Evolutionary conservation across 2,888 invertebrate species (phyloP).

Genomic region (Asteroscopus sphinx): DNA sequence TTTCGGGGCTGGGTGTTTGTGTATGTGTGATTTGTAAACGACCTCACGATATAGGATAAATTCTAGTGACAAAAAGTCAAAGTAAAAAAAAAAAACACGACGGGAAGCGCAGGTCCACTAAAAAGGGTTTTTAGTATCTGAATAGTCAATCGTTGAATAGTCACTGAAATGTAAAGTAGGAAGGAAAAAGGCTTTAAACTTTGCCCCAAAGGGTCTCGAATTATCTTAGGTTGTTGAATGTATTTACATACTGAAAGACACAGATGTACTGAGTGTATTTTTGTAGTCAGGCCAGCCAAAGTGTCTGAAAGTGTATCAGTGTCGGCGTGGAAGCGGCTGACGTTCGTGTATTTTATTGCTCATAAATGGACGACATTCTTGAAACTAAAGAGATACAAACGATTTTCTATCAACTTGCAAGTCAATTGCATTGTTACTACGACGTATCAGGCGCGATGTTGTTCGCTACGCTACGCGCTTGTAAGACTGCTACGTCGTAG

Average conservation of each 20-base stretch:
- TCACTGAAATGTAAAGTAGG: constrained; percentile 33
- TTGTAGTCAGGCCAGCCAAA: constrained; percentile 1
- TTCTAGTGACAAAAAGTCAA: too few relatives aligned
- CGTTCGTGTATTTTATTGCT: too few relatives aligned
- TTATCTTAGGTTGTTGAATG: constrained; percentile 28
- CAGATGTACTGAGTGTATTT: constrained; percentile 13
- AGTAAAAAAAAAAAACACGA: too few relatives aligned
- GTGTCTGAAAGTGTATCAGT: background rate
- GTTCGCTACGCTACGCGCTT: background rate
- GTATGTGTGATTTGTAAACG: too few relatives aligned
- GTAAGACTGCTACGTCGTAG: background rate
- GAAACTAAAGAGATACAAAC: too few relatives aligned
- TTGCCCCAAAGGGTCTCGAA: constrained; percentile 20
- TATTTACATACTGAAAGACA: constrained; percentile 40
- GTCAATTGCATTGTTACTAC: background rate
- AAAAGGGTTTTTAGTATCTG: constrained; percentile 30
- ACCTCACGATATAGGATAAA: too few relatives aligned
- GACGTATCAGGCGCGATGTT: background rate
- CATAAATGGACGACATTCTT: too few relatives aligned
- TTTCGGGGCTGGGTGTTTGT: too few relatives aligned
- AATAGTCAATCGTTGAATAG: too few relatives aligned
- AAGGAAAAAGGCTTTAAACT: constrained; percentile 35
- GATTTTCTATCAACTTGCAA: too few relatives aligned
- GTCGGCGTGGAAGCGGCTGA: background rate
- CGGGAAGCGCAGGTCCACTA: constrained; percentile 15